phyloP scores from a whole-genome alignment of 2,888 invertebrate genomes.

The Nycteola revayana region DNA sequence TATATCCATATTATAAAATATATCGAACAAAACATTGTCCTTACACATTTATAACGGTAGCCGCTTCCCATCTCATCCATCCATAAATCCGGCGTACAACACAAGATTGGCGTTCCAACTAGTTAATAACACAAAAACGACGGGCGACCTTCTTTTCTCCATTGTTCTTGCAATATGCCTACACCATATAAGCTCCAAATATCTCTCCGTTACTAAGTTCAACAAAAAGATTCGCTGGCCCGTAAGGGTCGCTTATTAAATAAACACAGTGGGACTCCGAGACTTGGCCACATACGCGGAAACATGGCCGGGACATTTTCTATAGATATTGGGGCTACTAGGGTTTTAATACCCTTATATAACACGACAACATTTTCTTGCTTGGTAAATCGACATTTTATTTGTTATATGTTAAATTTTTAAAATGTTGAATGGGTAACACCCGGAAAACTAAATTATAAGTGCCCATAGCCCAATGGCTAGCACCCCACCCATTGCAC shows the following conservation, averaged over 20 bases:
- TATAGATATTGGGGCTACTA: neutral
- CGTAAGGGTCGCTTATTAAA: slow-evolving; percentile 26
- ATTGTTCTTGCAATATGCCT: slow-evolving; percentile 5
- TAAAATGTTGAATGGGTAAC: no score
- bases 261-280: slow-evolving; percentile 15
- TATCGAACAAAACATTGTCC: no score
- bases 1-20: no score
- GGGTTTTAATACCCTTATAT: no score
- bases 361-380: no score
- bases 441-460: no score
- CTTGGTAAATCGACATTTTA: no score
- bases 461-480: no score
- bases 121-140: slow-evolving; percentile 18
- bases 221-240: slow-evolving; percentile 20
- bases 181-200: slow-evolving; percentile 13
- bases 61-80: no score
- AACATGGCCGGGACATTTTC: neutral
- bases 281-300: neutral
- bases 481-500: no score
- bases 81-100: neutral
- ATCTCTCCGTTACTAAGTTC: slow-evolving; percentile 25
- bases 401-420: no score
- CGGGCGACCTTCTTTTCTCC: slow-evolving; percentile 7
- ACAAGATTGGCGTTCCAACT: slow-evolving; percentile 4
- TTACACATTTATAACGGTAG: no score